Evolutionary conservation across 1,140 invertebrate genomes (phyloP).

Genomic region (Drosophila ironensis): DNA sequence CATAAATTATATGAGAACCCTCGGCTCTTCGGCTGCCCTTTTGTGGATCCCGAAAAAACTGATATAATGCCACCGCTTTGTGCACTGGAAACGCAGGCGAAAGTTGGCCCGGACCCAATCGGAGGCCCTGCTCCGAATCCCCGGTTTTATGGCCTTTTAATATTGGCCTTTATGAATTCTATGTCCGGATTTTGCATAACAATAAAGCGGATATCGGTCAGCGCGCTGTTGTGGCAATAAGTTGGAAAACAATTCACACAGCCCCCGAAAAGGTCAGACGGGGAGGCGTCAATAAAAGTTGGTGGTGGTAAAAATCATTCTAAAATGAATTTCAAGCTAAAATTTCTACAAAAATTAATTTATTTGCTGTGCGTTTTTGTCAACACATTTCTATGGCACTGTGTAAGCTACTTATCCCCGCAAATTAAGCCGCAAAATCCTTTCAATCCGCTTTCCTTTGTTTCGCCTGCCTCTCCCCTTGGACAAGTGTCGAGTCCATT

Average conservation of each 20-base stretch:
- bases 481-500: conserved; percentile 50
- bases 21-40: conserved; percentile 27
- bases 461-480: conserved; percentile 11
- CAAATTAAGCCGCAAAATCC: conserved; percentile 31
- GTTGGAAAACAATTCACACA: neutral
- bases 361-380: neutral
- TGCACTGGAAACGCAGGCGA: conserved; percentile 29
- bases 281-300: conserved; percentile 2
- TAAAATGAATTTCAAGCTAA: neutral
- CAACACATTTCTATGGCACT: conserved; percentile 1
- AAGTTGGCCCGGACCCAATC: conserved; percentile 49
- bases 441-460: conserved; percentile 8
- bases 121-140: conserved; percentile 17
- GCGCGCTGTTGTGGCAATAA: conserved; percentile 15
- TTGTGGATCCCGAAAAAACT: conserved; percentile 46
- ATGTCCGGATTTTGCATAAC: conserved; percentile 68
- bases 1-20: conserved; percentile 74
- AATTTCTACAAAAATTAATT: neutral
- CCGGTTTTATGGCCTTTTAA: conserved; percentile 68
- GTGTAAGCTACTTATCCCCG: conserved; percentile 6
- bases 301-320: neutral
- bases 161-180: conserved; percentile 63
- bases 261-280: conserved; percentile 1
- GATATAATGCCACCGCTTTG: conserved; percentile 51
- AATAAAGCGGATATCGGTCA: conserved; percentile 72